Evolutionary conservation across 2,888 invertebrate genomes (phyloP), one percentile per base, ranked within the genome.

Genomic region (Lasioglossum leucozonium): DNA sequence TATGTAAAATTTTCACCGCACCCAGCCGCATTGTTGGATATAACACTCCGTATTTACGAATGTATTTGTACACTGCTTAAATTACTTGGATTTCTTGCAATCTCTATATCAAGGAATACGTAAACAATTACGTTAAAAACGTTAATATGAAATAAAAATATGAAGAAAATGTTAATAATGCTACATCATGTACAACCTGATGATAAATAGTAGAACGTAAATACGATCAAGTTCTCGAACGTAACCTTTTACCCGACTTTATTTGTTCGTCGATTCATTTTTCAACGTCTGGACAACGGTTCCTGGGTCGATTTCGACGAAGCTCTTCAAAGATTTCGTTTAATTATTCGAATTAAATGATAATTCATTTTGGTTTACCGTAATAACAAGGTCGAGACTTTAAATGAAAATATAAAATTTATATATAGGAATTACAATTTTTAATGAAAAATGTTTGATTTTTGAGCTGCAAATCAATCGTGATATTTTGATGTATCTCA

Each of bases 1-100:
- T 88, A 84, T 79, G 77, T 84, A 84, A 89, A 89, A 84, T 87
- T 82, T 83, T 85, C 74, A 79, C 79, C 76, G 67, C 88, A 85
- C 82, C 82, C 72, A 55, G 62, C 30, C 34, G 40, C 77, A 80
- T 84, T 79, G 58, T 76, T 71, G 72, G 73, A 69, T 69, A 77
- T 51, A 84, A 71, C 73, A 44, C n/a, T 40, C 18, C 30, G 22
- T 58, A 76, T 37, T 34, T 44, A 55, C 67, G 13, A 65, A 51
- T 62, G 6, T 47, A 13, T 18, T 22, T n/a, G 26, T 13, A 40
- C 4, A 18, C 40, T 40, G 51, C 44, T 30, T 37, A 13, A 42
- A 72, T 72, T 58, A 30, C 42, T 72, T 65, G 69, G 3, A 44
- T 44, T 18, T 18, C 30, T 62, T 6, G 8, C 62, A 30, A 18